Base-by-base conservation (phyloP, 2,113 vertebrate species). In the Hippocampus guttulatus region DNA sequence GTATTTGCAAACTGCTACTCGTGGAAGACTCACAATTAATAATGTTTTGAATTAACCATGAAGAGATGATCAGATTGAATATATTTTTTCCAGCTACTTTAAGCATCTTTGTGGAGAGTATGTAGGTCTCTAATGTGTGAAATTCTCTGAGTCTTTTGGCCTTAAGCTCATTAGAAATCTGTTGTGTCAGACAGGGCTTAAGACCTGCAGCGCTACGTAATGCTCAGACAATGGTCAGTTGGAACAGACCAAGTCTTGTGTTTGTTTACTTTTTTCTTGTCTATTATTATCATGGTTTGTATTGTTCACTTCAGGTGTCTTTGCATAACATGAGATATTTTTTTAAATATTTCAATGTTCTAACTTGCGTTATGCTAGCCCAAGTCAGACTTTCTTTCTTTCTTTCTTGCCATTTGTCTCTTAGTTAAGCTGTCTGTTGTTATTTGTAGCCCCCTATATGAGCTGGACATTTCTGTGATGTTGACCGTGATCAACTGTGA, bases 141-240 rank as follows among this genome's bases (percentile, higher is more conserved):
- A 90, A 82, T 87, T 87, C 81, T 87, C 76, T 83, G 76, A 91
- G 85, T 92, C 87, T 90, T 51, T 85, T 89, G 86, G 78, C 79
- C 73, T 69, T 89, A 90, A 92, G 80, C 84, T 80, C 76, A 90
- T 92, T 91, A 87, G 87, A 91, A 91, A 89, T 92, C 90, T 91
- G 88, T 92, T 77, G 62, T 90, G 88, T 90, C 90, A 89, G 88
- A 90, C 83, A 49, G 86, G 88, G 90, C 86, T 91, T 89, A 90
- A 82, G 82, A 75, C 79, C 79, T 76, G 75, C 78, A 76, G 77
- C 84, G 73, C 58, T 71, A 75, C 70, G 77, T 83, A 73, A 70
- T 68, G 64, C 74, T 49, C 2, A 23, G 75, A 84, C 88, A 86
- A 85, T 69, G 75, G 81, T 70, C 73, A 77, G 75, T 65, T 60